A percentile compares a stretch with the other conserved stretches of the same genome.
These are phyloP conservation scores for Sinocyclocheilus anshuiensis DNA, from an alignment of 2,113 vertebrate species.

Conservation along the genomic window DNA sequence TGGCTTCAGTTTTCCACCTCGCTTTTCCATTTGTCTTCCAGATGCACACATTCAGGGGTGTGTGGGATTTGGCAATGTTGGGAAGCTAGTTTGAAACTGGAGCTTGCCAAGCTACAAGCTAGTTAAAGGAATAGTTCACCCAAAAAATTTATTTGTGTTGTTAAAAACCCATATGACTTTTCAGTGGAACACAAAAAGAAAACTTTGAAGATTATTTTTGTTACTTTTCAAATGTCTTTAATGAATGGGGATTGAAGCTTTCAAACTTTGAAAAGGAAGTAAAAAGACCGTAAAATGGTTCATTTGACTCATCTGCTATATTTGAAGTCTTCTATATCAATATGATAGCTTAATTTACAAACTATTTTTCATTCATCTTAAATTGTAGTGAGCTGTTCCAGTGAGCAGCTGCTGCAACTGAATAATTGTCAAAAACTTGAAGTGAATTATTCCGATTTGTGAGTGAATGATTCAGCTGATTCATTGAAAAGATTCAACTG, in stretches of 20 bases:
- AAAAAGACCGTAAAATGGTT: not conserved
- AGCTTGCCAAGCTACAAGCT: not conserved
- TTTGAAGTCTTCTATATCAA: not conserved
- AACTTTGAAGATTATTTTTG: not conserved
- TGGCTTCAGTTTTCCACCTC: conserved; percentile 6
- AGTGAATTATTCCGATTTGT: not conserved
- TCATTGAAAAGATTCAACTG: not conserved
- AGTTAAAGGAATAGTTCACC: not conserved
- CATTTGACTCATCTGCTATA: not conserved
- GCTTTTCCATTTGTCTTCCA: not conserved
- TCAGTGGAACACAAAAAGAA: not conserved
- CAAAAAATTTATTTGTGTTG: not conserved
- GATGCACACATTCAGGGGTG: not conserved
- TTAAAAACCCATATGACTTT: not conserved
- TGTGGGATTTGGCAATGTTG: conserved; percentile 12
- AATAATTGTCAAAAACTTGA: not conserved
- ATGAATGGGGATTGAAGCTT: not conserved
- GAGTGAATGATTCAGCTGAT: not conserved
- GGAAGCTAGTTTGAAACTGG: conserved; percentile 3
- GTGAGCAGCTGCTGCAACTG: not conserved
- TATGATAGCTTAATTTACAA: not conserved
- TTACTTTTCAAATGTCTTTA: not conserved
- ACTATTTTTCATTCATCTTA: not conserved
- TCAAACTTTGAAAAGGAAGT: not conserved
- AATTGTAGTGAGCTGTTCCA: not conserved